Evolutionary conservation across 2,113 vertebrate genomes (phyloP), one percentile per base, ranked within the genome.

Genomic region (Tetraodon nigroviridis): DNA sequence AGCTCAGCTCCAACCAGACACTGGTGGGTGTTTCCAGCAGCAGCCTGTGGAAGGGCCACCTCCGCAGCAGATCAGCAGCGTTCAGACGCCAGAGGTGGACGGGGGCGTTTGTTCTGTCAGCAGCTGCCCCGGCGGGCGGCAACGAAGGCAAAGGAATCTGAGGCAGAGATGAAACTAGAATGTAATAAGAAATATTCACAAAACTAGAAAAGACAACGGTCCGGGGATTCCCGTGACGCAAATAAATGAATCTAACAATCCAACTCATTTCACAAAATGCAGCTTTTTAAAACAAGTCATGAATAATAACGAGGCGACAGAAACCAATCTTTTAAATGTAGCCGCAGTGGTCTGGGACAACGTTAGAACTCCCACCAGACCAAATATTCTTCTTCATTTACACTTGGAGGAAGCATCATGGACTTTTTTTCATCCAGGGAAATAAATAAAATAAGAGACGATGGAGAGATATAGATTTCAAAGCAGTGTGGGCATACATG

Each of bases 11-110:
- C 55, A 76, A 46, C 66, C 73, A 52, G 63, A 67, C 64, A 73
- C 58, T 48, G 55, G 66, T 71, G 18, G 69, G 55, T 83, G 78
- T 82, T 78, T 79, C 82, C 71, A 82, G 75, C 75, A 64, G 71
- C 20, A 15, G 61, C 71, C 52, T 66, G 67, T 57, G 17, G 50
- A 20, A 45, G 55, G 78, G 45, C 73, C 14, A 5, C 74, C 68
- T 75, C 73, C 79, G 81, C 85, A n/a, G 84, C 86, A 85, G 67
- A 73, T 75, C 53, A 22, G 56, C 52, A 68, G 73, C 76, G 61
- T 75, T 68, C 66, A 78, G 53, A 57, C 50, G 58, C 37, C 29
- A 20, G 59, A 41, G 20, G 12, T 19, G 2, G 3, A n/a, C n/a
- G n/a, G n/a, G n/a, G n/a, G n/a, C n/a, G 64, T 54, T 59, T 64